Percentiles rank a stretch among this genome's conserved stretches.
Evolutionary conservation across 1,140 invertebrate species (phyloP).

Genomic region (Scaptomyza graminum): DNA sequence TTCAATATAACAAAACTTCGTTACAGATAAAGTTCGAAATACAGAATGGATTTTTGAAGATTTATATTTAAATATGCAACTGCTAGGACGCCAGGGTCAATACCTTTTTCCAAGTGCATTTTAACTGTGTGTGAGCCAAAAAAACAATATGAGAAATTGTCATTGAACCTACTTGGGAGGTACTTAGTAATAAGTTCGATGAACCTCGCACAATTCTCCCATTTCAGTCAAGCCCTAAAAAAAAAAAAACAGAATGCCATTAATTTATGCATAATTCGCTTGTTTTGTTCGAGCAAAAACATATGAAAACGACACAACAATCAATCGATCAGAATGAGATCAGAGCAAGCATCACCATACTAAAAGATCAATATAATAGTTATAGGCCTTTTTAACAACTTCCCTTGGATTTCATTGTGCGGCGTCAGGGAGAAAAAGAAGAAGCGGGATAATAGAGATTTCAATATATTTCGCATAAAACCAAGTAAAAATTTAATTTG

Average conservation of each 20-base stretch:
- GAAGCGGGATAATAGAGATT: slow-evolving; percentile 25
- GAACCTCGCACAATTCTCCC: slow-evolving; percentile 33
- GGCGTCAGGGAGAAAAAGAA: background rate
- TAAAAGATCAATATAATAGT: slow-evolving; percentile 5
- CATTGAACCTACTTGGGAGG: slow-evolving; percentile 25
- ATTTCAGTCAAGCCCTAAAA: slow-evolving; percentile 50
- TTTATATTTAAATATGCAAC: too few relatives aligned
- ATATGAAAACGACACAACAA: slow-evolving; percentile 10
- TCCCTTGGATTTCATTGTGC: slow-evolving; percentile 46
- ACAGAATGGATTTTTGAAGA: too few relatives aligned
- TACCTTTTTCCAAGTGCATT: slow-evolving; percentile 8
- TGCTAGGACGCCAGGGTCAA: too few relatives aligned
- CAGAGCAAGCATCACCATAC: background rate
- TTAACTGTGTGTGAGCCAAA: slow-evolving; percentile 30
- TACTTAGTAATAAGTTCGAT: slow-evolving; percentile 46
- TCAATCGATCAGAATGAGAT: slow-evolving; percentile 64
- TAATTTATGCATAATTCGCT: slow-evolving; percentile 66
- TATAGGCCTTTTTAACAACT: background rate
- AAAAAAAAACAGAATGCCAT: slow-evolving; percentile 31
- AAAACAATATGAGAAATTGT: slow-evolving; percentile 44
- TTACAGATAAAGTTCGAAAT: too few relatives aligned
- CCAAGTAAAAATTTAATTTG: slow-evolving; percentile 69
- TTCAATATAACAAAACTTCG: too few relatives aligned
- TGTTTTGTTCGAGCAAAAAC: slow-evolving; percentile 44
- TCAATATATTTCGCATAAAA: slow-evolving; percentile 77